Evolutionary conservation across 2,797 vertebrate species (phyloP).

Genomic region (Scleropages formosus): DNA sequence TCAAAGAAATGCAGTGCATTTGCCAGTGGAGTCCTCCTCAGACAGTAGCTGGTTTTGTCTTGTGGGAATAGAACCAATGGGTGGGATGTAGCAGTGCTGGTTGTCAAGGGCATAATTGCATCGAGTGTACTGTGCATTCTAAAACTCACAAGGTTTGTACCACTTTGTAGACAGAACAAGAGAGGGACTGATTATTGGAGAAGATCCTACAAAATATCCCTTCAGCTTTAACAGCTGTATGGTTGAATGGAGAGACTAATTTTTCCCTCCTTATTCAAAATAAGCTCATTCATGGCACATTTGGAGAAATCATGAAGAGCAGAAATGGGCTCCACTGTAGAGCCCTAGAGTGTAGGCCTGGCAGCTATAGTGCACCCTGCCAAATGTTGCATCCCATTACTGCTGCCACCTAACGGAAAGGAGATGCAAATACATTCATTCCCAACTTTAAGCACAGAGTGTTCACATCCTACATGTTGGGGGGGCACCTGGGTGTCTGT

Average conservation of each 20-base stretch:
- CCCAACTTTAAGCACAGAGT: not conserved
- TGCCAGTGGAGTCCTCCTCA: conserved; percentile 2
- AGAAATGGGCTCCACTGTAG: conserved; percentile 35
- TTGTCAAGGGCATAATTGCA: not conserved
- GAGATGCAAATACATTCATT: conserved; percentile 3
- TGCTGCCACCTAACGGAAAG: conserved; percentile 42
- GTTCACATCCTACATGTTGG: not conserved
- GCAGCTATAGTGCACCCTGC: conserved; percentile 31
- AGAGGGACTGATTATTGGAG: not conserved
- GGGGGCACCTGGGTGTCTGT: not conserved
- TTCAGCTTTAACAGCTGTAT: not conserved
- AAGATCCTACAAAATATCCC: not conserved
- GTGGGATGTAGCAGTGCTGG: not conserved
- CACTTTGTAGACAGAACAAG: not conserved
- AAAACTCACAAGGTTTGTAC: not conserved
- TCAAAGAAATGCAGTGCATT: not conserved
- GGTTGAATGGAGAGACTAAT: not conserved
- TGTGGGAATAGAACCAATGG: not conserved
- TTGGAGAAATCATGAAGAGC: conserved; percentile 34
- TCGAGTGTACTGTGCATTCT: not conserved
- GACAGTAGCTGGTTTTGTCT: not conserved
- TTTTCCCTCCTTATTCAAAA: conserved; percentile 25
- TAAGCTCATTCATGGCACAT: conserved; percentile 36
- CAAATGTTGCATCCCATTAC: conserved; percentile 25
- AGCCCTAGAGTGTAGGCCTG: conserved; percentile 31